phyloP scores from a whole-genome alignment of 2,797 vertebrate genomes.

The Dryobates pubescens region DNA sequence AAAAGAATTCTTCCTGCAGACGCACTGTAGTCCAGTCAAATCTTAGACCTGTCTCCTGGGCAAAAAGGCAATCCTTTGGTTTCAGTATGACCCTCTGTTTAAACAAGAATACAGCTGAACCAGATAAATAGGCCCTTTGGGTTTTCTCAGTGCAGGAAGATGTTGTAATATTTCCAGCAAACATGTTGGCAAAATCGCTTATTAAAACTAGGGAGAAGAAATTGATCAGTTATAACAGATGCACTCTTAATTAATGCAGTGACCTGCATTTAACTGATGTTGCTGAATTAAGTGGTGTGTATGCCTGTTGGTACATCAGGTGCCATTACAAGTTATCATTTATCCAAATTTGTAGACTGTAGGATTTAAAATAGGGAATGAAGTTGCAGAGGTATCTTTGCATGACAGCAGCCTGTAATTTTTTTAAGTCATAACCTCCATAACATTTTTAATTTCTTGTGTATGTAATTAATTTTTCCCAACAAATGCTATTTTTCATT shows the following conservation, averaged over 20 bases:
- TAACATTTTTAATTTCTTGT: not conserved
- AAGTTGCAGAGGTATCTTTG: not conserved
- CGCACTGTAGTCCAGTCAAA: not conserved
- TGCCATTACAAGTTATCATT: not conserved
- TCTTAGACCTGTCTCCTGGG: not conserved
- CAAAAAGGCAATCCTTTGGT: not conserved
- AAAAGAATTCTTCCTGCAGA: not conserved
- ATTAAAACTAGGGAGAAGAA: conserved; percentile 36
- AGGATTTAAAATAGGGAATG: not conserved
- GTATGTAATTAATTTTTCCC: not conserved
- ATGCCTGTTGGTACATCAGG: not conserved
- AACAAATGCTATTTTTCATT: not conserved
- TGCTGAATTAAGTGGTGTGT: not conserved
- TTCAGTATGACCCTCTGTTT: not conserved
- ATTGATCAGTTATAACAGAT: conserved; percentile 1
- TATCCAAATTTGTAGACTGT: not conserved
- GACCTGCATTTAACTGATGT: conserved; percentile 4
- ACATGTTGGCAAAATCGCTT: conserved; percentile 17
- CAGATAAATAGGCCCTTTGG: conserved; percentile 35
- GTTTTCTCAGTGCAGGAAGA: conserved; percentile 9
- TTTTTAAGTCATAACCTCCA: not conserved
- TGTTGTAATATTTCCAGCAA: conserved; percentile 59
- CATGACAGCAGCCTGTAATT: not conserved
- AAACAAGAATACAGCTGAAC: not conserved
- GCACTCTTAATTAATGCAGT: not conserved